phyloP scores from a whole-genome alignment of 2,113 vertebrate species.

The Atlantisia rogersi region DNA sequence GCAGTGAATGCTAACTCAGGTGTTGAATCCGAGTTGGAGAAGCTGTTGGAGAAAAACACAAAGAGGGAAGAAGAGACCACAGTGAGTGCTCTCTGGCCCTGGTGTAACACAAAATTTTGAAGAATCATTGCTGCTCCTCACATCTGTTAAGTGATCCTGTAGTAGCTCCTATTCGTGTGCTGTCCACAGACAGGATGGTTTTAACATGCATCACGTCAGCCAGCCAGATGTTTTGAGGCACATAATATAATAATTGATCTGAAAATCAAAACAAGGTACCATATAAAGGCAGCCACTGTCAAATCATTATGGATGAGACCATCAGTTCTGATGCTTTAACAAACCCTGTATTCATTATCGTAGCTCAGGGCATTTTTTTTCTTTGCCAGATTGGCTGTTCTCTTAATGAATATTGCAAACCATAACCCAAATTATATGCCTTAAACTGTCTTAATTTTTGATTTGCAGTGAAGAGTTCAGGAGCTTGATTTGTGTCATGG shows the following conservation, averaged over 20 bases:
- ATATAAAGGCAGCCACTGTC: slow-evolving; percentile 52
- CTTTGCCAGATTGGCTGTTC: slow-evolving; percentile 32
- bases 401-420: slow-evolving; percentile 46
- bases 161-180: background rate
- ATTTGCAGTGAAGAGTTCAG: slow-evolving; percentile 17
- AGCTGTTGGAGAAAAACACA: background rate
- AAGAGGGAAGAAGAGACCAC: background rate
- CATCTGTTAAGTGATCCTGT: background rate
- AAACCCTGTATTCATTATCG: slow-evolving; percentile 53
- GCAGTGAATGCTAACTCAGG: background rate
- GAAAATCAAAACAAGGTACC: slow-evolving; percentile 56
- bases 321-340: slow-evolving; percentile 47
- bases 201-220: background rate
- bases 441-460: slow-evolving; percentile 33
- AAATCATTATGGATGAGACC: slow-evolving; percentile 17
- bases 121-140: background rate
- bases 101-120: background rate
- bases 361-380: slow-evolving; percentile 19
- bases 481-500: background rate
- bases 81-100: background rate
- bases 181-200: slow-evolving; percentile 16
- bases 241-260: slow-evolving; percentile 59
- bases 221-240: slow-evolving; percentile 26
- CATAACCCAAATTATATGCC: slow-evolving; percentile 17
- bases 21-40: background rate